Percentiles rank a stretch among this genome's conserved stretches.
Evolutionary conservation across 2,797 vertebrate genomes (phyloP).

Genomic region (Nannoperca obscura): DNA sequence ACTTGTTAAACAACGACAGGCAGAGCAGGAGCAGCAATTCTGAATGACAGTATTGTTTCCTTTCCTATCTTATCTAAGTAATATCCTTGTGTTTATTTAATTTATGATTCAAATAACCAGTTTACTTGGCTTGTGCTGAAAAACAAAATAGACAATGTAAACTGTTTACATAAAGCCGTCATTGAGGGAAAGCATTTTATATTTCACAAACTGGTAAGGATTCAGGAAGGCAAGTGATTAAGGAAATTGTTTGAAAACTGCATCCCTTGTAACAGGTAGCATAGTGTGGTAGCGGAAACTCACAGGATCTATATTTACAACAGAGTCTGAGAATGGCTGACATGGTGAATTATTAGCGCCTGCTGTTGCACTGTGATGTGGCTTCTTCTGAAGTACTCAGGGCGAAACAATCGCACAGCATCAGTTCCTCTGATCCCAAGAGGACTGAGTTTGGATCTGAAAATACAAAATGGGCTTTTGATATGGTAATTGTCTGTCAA

Average conservation of each 20-base stretch:
- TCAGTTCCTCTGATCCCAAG: constrained; percentile 70
- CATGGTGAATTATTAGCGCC: constrained; percentile 70
- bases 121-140: background rate
- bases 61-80: constrained; percentile 2
- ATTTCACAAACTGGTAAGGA: constrained; percentile 7
- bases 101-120: background rate
- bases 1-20: constrained; percentile 21
- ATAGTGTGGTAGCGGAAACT: constrained; percentile 34
- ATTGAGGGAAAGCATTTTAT: background rate
- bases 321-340: constrained; percentile 65
- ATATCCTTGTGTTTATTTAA: constrained; percentile 12
- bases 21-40: background rate
- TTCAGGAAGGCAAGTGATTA: constrained; percentile 15
- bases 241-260: constrained; percentile 29
- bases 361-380: constrained; percentile 65
- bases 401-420: constrained; percentile 68
- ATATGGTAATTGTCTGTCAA: constrained; percentile 73
- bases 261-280: constrained; percentile 35
- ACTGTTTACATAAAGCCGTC: constrained; percentile 1
- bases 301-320: constrained; percentile 64
- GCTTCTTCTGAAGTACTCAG: constrained; percentile 61
- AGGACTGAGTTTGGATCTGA: constrained; percentile 67
- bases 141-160: constrained; percentile 8
- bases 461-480: constrained; percentile 73
- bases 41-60: background rate